These are phyloP conservation scores for Brachylomia viminalis DNA, from an alignment of 2,888 invertebrate species.

Conservation along the genomic window DNA sequence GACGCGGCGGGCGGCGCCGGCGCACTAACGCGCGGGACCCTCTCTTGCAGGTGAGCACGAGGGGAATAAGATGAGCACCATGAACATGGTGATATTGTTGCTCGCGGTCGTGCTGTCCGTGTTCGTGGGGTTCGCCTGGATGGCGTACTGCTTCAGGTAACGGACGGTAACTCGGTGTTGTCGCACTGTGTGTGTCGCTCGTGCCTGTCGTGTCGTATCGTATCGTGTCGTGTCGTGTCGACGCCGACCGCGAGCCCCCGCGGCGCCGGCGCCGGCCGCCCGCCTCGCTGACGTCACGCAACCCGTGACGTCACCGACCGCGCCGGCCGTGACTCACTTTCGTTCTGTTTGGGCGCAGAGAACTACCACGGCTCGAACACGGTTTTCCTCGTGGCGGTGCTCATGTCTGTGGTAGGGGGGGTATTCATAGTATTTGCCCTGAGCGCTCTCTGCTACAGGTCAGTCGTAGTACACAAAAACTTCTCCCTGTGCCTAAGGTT, in stretches of 20 bases:
- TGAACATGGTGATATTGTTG: slow-evolving; percentile 97
- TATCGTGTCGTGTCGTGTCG: slow-evolving; percentile 62
- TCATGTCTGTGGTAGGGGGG: slow-evolving; percentile 99
- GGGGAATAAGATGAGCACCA: slow-evolving; percentile 96
- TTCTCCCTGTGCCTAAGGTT: slow-evolving; percentile 99
- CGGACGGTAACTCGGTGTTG: slow-evolving; percentile 89
- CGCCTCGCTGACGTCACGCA: slow-evolving; percentile 75
- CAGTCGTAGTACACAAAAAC: slow-evolving; percentile 99
- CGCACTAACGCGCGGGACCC: slow-evolving; percentile 89
- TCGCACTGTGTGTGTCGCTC: slow-evolving; percentile 86
- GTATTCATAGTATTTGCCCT: slow-evolving; percentile 99
- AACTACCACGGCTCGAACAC: slow-evolving; percentile 99
- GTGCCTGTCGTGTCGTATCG: slow-evolving; percentile 80
- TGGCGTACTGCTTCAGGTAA: slow-evolving; percentile 99
- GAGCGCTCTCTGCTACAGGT: slow-evolving; percentile 99
- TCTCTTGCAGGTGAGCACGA: slow-evolving; percentile 93
- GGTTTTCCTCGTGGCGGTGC: slow-evolving; percentile 99
- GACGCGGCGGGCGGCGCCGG: slow-evolving; percentile 86
- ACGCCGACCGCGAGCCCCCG: slow-evolving; percentile 74
- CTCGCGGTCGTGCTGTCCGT: slow-evolving; percentile 97
- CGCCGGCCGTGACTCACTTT: slow-evolving; percentile 78
- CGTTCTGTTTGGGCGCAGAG: slow-evolving; percentile 93
- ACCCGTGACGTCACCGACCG: slow-evolving; percentile 71
- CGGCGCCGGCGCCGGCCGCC: slow-evolving; percentile 81
- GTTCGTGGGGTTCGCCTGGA: slow-evolving; percentile 98